These are phyloP conservation scores for Gobio occitaniae DNA, from an alignment of 2,797 vertebrate species.

Conservation along the genomic window DNA sequence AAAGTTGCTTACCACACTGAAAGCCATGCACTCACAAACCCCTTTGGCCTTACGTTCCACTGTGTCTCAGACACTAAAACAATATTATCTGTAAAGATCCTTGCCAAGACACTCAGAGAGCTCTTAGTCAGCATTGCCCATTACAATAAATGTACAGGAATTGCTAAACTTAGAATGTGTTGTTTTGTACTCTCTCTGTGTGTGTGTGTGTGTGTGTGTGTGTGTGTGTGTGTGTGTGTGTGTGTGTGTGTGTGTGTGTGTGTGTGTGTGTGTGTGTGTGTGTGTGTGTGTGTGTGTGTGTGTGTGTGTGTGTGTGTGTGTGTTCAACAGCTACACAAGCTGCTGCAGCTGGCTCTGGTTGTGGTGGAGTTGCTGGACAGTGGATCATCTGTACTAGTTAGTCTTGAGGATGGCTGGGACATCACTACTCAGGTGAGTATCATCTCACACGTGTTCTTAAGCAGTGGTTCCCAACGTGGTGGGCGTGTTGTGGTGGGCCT, in stretches of 20 bases:
- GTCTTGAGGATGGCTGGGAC: conserved; percentile 99
- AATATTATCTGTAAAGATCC: conserved; percentile 68
- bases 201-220: conserved; percentile 3
- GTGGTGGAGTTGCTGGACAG: conserved; percentile 93
- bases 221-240: too few relatives aligned
- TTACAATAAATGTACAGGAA: conserved; percentile 57
- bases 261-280: too few relatives aligned
- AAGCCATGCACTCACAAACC: conserved; percentile 65
- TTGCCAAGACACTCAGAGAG: conserved; percentile 44
- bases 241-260: too few relatives aligned
- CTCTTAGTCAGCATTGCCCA: conserved; percentile 56
- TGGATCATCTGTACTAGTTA: conserved; percentile 94
- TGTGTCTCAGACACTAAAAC: conserved; percentile 53
- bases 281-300: too few relatives aligned
- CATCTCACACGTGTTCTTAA: neutral
- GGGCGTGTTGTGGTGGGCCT: neutral
- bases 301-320: conserved; percentile 34
- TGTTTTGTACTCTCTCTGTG: conserved; percentile 31
- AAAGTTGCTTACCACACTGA: conserved; percentile 60
- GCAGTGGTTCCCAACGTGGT: neutral
- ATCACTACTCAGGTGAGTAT: conserved; percentile 91
- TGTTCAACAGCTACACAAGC: conserved; percentile 89
- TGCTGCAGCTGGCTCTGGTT: conserved; percentile 90
- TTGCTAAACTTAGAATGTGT: conserved; percentile 44
- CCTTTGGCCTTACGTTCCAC: conserved; percentile 60